Conservation (phyloP, 2,113 vertebrate genomes). For the Tyrannus savana region DNA sequence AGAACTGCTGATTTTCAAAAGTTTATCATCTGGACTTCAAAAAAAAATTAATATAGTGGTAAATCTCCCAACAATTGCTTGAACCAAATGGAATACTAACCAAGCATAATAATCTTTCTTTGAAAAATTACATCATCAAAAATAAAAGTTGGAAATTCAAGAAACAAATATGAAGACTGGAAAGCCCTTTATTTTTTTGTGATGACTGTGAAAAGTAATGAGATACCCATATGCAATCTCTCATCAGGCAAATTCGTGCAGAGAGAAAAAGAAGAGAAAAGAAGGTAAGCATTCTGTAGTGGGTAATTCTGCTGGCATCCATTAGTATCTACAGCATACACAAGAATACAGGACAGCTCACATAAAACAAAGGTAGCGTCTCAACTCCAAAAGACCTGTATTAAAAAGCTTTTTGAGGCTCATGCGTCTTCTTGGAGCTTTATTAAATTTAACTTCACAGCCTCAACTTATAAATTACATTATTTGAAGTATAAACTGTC, state of each 20-base stretch:
- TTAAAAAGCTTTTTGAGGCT: conserved; percentile 16
- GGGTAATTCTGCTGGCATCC: background rate
- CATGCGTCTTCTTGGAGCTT: conserved; percentile 27
- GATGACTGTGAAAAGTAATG: background rate
- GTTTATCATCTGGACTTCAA: background rate
- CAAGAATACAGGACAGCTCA: background rate
- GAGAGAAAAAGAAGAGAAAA: background rate
- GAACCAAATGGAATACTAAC: background rate
- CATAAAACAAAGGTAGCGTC: background rate
- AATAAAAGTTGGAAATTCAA: background rate
- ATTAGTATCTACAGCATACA: background rate
- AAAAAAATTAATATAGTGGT: background rate
- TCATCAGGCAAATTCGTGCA: background rate
- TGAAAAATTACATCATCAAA: background rate
- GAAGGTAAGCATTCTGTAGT: background rate
- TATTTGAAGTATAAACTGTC: conserved; percentile 46
- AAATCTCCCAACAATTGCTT: background rate
- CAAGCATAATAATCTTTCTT: background rate
- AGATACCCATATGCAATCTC: background rate
- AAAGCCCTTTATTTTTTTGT: background rate
- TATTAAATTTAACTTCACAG: conserved; percentile 38
- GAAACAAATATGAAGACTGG: background rate
- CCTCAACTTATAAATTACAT: conserved; percentile 30
- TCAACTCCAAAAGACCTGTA: background rate
- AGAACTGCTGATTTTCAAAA: background rate